phyloP scores from a whole-genome alignment of 2,888 invertebrate species.

The Miltochrista miniata region DNA sequence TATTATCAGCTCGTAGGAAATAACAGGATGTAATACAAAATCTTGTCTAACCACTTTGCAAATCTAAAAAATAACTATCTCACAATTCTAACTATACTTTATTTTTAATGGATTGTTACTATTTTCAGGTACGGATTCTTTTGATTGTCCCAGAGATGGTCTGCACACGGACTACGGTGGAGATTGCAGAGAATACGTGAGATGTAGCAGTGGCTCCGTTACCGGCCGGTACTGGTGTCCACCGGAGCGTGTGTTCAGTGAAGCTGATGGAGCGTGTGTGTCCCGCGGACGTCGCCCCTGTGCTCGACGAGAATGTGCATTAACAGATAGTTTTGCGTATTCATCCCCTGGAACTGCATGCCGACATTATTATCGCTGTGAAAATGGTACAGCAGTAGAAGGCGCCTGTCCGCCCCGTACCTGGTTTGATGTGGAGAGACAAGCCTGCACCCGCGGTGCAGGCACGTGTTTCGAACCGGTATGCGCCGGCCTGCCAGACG shows the following conservation, averaged over 20 bases:
- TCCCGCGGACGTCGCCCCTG: conserved; percentile 62
- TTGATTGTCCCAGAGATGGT: conserved; percentile 67
- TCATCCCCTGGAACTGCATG: conserved; percentile 83
- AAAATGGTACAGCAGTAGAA: conserved; percentile 72
- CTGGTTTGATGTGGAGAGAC: conserved; percentile 81
- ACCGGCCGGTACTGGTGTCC: conserved; percentile 65
- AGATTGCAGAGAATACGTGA: conserved; percentile 73
- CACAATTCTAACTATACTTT: background rate
- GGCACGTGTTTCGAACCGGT: conserved; percentile 85
- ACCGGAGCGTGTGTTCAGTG: conserved; percentile 69
- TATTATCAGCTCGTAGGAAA: background rate
- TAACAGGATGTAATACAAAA: background rate
- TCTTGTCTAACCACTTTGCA: background rate
- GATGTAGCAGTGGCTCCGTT: conserved; percentile 60
- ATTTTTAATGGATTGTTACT: background rate
- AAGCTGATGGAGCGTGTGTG: conserved; percentile 69
- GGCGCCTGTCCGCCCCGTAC: conserved; percentile 80
- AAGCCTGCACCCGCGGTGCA: conserved; percentile 79
- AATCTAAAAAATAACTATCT: background rate
- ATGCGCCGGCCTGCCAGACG: conserved; percentile 83
- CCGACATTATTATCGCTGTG: conserved; percentile 83
- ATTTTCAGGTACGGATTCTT: conserved; percentile 56
- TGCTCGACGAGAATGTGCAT: conserved; percentile 66
- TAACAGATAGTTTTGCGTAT: conserved; percentile 68
- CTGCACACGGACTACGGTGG: conserved; percentile 72